A percentile compares a stretch with the other conserved stretches of the same genome.
phyloP scores from a whole-genome alignment of 2,888 invertebrate genomes.

The Myathropa florea region DNA sequence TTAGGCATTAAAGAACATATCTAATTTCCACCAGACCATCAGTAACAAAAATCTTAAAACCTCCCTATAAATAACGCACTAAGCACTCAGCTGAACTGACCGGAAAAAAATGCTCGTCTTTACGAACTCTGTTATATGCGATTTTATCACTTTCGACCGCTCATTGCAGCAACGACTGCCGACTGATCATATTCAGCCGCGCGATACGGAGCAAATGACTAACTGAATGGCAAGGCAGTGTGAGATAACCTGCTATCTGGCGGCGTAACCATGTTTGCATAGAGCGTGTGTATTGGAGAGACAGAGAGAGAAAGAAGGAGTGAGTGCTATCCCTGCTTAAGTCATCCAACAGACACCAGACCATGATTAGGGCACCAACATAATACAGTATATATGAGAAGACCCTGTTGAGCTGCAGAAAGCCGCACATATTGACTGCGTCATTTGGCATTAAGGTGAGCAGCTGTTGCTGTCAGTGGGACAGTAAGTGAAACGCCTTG shows the following conservation, averaged over 20 bases:
- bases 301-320: not conserved
- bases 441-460: conserved; percentile 37
- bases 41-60: not conserved
- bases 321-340: conserved; percentile 6
- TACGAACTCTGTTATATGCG: conserved; percentile 17
- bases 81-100: conserved; percentile 2
- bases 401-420: conserved; percentile 37
- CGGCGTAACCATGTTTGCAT: conserved; percentile 66
- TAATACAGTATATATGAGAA: conserved; percentile 18
- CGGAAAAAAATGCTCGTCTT: conserved; percentile 8
- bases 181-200: conserved; percentile 66
- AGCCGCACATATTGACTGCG: conserved; percentile 19
- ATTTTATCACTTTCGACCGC: conserved; percentile 23
- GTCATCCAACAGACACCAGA: conserved; percentile 12
- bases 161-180: conserved; percentile 45
- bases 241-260: conserved; percentile 68
- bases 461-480: conserved; percentile 48
- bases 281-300: conserved; percentile 10
- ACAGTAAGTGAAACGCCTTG: conserved; percentile 53
- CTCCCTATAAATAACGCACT: not conserved
- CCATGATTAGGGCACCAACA: conserved; percentile 26
- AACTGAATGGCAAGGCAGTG: conserved; percentile 39
- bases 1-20: not conserved
- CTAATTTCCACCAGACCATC: not conserved
- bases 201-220: conserved; percentile 48